Conservation (phyloP, 2,113 vertebrate genomes). For the Phrynosoma platyrhinos region DNA sequence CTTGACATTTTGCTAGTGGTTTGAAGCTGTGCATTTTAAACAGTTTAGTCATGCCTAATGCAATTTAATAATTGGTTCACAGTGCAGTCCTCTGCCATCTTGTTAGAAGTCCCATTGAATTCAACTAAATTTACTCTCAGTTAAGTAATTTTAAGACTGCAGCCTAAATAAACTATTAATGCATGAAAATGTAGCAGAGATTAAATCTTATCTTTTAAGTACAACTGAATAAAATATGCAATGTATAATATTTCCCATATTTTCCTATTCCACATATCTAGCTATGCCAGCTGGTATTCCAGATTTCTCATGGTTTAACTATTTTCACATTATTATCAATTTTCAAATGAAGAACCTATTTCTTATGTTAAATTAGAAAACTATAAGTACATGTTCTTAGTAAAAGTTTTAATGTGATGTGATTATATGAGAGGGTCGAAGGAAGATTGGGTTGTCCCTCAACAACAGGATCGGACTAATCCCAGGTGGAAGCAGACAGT, state of each 20-base stretch:
- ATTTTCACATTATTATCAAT: not conserved
- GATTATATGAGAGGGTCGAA: too few species aligned
- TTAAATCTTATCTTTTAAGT: constrained; percentile 45
- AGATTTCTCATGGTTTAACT: not conserved
- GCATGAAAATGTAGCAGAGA: constrained; percentile 55
- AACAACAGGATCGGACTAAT: too few species aligned
- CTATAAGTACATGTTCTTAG: not conserved
- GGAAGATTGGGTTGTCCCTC: too few species aligned
- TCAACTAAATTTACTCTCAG: not conserved
- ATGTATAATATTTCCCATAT: not conserved
- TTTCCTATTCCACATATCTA: not conserved
- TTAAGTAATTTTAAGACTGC: not conserved
- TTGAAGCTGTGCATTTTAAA: constrained; percentile 73
- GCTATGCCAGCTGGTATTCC: not conserved
- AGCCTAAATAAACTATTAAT: constrained; percentile 54
- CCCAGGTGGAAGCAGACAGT: too few species aligned
- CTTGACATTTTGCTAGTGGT: constrained; percentile 76
- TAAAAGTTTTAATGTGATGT: too few species aligned
- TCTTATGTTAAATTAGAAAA: not conserved
- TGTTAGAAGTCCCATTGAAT: not conserved
- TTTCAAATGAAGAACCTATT: not conserved
- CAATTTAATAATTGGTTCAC: constrained; percentile 54
- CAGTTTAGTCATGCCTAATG: constrained; percentile 54
- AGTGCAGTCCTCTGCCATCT: not conserved
- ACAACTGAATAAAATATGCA: constrained; percentile 44